phyloP scores from a whole-genome alignment of 2,888 invertebrate genomes.

The Leptogaster cylindrica region DNA sequence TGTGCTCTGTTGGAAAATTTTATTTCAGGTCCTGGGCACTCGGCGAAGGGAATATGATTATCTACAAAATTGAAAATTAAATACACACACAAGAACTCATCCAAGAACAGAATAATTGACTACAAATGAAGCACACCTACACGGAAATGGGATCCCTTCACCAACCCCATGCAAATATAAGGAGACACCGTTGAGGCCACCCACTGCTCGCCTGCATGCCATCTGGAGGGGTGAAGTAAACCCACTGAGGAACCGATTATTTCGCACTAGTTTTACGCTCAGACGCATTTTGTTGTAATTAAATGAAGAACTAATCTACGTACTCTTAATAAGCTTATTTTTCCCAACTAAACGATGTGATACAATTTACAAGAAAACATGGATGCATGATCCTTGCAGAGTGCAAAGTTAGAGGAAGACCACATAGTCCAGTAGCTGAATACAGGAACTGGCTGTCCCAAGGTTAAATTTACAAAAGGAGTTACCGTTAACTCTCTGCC shows the following conservation, averaged over 20 bases:
- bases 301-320: conserved; percentile 60
- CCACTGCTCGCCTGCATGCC: not conserved
- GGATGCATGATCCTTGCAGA: not conserved
- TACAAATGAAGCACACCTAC: conserved; percentile 41
- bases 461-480: conserved; percentile 15
- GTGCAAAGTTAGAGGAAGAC: not conserved
- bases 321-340: conserved; percentile 53
- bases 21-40: conserved; percentile 30
- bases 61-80: conserved; percentile 48
- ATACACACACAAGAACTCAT: conserved; percentile 43
- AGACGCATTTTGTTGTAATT: conserved; percentile 52
- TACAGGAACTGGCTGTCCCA: not conserved
- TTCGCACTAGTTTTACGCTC: conserved; percentile 46
- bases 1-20: conserved; percentile 20
- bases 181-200: conserved; percentile 8
- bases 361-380: conserved; percentile 3
- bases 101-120: conserved; percentile 44
- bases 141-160: not conserved
- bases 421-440: not conserved
- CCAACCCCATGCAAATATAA: not conserved
- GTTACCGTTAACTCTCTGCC: conserved; percentile 9
- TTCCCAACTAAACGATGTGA: conserved; percentile 40
- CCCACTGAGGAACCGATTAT: conserved; percentile 42
- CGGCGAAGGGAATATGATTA: conserved; percentile 45
- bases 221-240: not conserved